Base-by-base conservation (phyloP, 2,113 vertebrate genomes). In the Orthochromis malagaraziensis region DNA sequence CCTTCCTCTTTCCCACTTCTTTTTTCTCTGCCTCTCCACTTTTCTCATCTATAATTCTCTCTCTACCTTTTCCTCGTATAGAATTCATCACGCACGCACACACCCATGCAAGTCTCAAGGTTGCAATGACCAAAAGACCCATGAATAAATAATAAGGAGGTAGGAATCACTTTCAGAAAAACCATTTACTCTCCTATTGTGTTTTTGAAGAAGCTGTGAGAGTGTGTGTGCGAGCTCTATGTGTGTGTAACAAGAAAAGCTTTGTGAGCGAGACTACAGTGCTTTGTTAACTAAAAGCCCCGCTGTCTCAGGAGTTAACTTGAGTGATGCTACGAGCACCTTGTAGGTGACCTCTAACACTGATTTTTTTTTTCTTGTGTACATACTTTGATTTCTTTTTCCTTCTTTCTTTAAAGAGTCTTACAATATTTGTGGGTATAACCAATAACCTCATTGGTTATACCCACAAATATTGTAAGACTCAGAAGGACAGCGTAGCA, bases 61-160 rank as follows among this genome's bases (percentile, higher is more conserved):
- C 89, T 86, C 88, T 88, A 91, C 88, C 81, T 91, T 91, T 92
- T 47, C 79, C 70, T 87, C 85, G 81, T 93, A 91, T 86, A 89
- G 89, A 89, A 92, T 84, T 88, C 86, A 88, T 92, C 92, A 58
- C 87, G 58, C 73, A 88, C 83, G 53, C 77, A 87, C 82, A 86
- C 75, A 87, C 63, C 29, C 79, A n/a, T 79, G 84, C 88, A 85
- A 60, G 82, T 93, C 95, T 95, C 96, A 97, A 97, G 96, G 96
- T 97, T 96, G 95, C 95, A 95, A 95, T 95, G 96, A 96, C 96
- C 96, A 96, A 95, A 92, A 96, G 96, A 92, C 49, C 94, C 95
- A 97, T 97, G 96, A 97, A 97, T 97, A 96, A 97, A 96, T 97
- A 96, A 97, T 97, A 91, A 87, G 90, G 85, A 92, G 89, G 92